Conservation (phyloP, 2,797 vertebrate genomes). For the Lateolabrax maculatus region DNA sequence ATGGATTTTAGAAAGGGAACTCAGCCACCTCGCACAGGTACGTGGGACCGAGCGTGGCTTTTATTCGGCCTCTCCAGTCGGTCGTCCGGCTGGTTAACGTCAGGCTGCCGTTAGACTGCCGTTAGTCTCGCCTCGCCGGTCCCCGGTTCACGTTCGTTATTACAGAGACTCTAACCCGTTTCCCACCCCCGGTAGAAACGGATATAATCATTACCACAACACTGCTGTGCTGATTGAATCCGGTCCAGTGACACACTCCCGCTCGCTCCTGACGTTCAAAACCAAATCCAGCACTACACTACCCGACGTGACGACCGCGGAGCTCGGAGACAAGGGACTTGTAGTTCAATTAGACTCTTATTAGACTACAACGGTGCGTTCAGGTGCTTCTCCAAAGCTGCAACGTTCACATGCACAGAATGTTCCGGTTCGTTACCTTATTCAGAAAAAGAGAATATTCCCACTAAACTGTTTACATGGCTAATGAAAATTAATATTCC, state of each 20-base stretch:
- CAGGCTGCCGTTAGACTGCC: rapidly evolving
- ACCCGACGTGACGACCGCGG: neutral
- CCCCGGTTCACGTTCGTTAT: neutral
- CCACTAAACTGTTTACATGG: too few relatives aligned
- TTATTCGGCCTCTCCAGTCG: slow-evolving; percentile 42
- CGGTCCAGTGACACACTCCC: slow-evolving; percentile 59
- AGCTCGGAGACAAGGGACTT: slow-evolving; percentile 64
- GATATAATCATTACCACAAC: slow-evolving; percentile 47
- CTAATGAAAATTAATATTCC: too few relatives aligned
- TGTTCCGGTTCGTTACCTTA: neutral
- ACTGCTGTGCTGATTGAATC: slow-evolving; percentile 10
- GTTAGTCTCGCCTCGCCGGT: neutral
- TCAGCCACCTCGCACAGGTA: slow-evolving; percentile 32
- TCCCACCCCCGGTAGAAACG: rapidly evolving
- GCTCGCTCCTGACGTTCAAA: slow-evolving; percentile 75
- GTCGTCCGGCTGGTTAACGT: neutral
- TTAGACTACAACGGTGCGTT: slow-evolving; percentile 36
- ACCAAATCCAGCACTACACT: slow-evolving; percentile 5
- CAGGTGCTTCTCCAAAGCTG: neutral
- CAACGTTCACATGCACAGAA: too few relatives aligned
- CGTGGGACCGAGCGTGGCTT: slow-evolving; percentile 34
- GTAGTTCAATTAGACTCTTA: slow-evolving; percentile 65
- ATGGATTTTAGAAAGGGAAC: rapidly evolving
- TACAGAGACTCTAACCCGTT: rapidly evolving
- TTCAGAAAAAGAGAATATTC: neutral